Percentiles rank a stretch among this genome's conserved stretches.
phyloP scores from a whole-genome alignment of 2,113 vertebrate species.

The Plestiodon gilberti region DNA sequence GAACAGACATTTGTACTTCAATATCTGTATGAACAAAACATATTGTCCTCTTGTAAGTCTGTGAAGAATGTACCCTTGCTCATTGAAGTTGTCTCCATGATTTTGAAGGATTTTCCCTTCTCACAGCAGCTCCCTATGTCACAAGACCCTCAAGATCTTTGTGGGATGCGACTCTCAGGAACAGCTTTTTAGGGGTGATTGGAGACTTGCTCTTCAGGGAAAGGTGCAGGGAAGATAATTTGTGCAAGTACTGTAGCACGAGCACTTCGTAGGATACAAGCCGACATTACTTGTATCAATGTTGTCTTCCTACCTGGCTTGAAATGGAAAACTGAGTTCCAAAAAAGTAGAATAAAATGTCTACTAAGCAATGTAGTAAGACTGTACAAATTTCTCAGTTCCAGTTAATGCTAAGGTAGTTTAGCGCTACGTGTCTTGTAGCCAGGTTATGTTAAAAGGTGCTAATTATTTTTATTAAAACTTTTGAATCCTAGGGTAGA shows the following conservation, averaged over 20 bases:
- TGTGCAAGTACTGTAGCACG: no score
- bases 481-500: conserved; percentile 88
- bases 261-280: no score
- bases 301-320: not conserved
- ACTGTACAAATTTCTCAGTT: not conserved
- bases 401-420: not conserved
- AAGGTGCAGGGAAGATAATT: no score
- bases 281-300: not conserved
- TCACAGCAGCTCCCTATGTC: no score
- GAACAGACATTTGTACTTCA: not conserved
- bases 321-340: not conserved
- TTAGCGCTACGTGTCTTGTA: not conserved
- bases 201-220: no score
- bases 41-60: not conserved
- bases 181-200: no score
- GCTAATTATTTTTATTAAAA: conserved; percentile 46
- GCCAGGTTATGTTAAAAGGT: not conserved
- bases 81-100: no score
- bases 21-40: not conserved
- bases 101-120: no score
- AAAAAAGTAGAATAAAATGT: not conserved
- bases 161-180: no score
- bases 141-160: no score
- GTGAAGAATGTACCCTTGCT: not conserved
- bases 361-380: not conserved